phyloP scores from a whole-genome alignment of 2,888 invertebrate species.

The Spisula solida region DNA sequence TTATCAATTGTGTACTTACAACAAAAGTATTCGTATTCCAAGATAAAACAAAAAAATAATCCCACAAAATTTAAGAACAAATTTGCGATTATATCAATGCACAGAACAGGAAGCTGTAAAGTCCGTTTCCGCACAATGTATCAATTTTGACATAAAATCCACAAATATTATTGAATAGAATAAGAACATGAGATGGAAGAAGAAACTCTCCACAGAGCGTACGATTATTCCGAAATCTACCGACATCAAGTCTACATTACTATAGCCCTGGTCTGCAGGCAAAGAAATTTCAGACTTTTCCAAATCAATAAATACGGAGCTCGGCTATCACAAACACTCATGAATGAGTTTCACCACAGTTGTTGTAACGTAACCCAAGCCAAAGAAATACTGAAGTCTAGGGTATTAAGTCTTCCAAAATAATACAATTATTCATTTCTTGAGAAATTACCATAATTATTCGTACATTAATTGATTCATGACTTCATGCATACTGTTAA shows the following conservation, averaged over 20 bases:
- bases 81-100: background rate
- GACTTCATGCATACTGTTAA: no score
- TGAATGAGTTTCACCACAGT: conserved; percentile 27
- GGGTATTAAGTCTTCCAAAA: background rate
- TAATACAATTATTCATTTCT: background rate
- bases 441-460: background rate
- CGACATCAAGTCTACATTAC: conserved; percentile 45
- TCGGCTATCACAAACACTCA: conserved; percentile 28
- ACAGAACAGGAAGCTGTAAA: background rate
- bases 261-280: conserved; percentile 34
- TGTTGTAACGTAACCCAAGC: background rate
- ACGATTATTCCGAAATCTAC: conserved; percentile 36
- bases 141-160: conserved; percentile 56
- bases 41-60: background rate
- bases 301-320: conserved; percentile 61
- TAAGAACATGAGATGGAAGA: background rate
- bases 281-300: conserved; percentile 41
- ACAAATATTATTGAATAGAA: conserved; percentile 53
- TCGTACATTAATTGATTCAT: background rate
- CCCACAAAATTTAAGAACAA: background rate
- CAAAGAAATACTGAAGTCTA: background rate
- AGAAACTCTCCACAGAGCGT: conserved; percentile 16
- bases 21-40: background rate
- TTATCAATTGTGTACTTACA: background rate
- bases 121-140: conserved; percentile 49